phyloP scores from a whole-genome alignment of 2,113 vertebrate species.

The Actenoides hombroni region DNA sequence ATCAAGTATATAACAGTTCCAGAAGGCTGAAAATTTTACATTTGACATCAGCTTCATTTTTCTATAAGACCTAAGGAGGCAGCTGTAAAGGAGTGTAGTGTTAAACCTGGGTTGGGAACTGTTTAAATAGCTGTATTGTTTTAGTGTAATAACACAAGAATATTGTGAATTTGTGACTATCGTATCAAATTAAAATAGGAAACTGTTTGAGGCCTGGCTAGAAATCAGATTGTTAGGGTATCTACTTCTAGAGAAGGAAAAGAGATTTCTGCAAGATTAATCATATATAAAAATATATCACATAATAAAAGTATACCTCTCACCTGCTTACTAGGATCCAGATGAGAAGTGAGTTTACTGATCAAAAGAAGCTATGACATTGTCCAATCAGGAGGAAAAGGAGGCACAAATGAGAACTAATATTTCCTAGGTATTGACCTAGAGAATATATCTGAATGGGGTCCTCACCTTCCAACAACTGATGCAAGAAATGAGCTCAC shows the following conservation, averaged over 20 bases:
- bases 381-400: background rate
- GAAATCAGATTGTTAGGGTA: background rate
- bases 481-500: slow-evolving; percentile 29
- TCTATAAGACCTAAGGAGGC: background rate
- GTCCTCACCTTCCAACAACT: background rate
- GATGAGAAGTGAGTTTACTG: background rate
- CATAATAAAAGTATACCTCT: background rate
- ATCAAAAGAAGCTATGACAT: background rate
- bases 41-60: slow-evolving; percentile 21
- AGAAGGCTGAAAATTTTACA: slow-evolving; percentile 16
- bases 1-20: background rate
- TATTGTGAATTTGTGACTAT: background rate
- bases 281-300: background rate
- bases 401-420: background rate
- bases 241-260: background rate
- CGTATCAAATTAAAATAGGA: background rate
- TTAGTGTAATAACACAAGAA: background rate
- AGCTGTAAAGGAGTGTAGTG: background rate
- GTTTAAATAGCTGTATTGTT: background rate
- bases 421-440: background rate
- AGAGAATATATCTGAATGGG: background rate
- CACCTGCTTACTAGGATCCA: background rate
- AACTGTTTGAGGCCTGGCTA: background rate
- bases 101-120: background rate
- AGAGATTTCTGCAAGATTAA: slow-evolving; percentile 12